Evolutionary conservation across 2,797 vertebrate genomes (phyloP), one percentile per base, ranked within the genome.

Genomic region (Emys orbicularis): DNA sequence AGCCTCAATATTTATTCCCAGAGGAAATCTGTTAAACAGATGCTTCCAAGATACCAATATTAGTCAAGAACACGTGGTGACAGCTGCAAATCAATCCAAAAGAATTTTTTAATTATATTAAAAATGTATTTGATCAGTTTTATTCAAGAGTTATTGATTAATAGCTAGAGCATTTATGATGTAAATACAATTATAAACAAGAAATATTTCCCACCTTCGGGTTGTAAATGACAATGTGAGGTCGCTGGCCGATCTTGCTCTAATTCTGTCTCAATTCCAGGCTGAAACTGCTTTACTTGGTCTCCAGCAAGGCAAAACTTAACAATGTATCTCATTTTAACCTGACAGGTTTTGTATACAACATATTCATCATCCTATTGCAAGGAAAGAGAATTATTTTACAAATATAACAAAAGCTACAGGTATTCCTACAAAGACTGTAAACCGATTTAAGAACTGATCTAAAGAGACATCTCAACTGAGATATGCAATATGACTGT

Each of bases 301-400:
- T 99, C 98, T 59, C 97, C 98, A 88, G 96, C 74, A 16, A 98
- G 4, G 59, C 88, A 98, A 97, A 98, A 99, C 93, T 98, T 98
- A 89, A 99, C 97, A 92, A 99, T 96, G 10, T 99, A 99, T 91
- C 98, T 99, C 74, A 99, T 98, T 97, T 98, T 98, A 95, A 99
- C 97, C 97, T 99, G 99, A 86, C 98, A 98, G 5, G 98, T 98
- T 92, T 98, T 98, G 97, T 99, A 99, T 23, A 99, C 98, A 90
- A 99, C 99, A 90, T 98, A 99, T 97, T 99, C 99, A 81, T 99
- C 98, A 94, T 99, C 98, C 99, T 99, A 97, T 12, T 65, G 37
- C 15, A 44, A 98, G 94, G 2, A 97, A 79, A 96, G 16, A 86
- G 89, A 92, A 37, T 27, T 54, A 81, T 81, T 84, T 86, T 96